Evolutionary conservation across 2,888 invertebrate species (phyloP).

Genomic region (Strigamia transsilvanica): DNA sequence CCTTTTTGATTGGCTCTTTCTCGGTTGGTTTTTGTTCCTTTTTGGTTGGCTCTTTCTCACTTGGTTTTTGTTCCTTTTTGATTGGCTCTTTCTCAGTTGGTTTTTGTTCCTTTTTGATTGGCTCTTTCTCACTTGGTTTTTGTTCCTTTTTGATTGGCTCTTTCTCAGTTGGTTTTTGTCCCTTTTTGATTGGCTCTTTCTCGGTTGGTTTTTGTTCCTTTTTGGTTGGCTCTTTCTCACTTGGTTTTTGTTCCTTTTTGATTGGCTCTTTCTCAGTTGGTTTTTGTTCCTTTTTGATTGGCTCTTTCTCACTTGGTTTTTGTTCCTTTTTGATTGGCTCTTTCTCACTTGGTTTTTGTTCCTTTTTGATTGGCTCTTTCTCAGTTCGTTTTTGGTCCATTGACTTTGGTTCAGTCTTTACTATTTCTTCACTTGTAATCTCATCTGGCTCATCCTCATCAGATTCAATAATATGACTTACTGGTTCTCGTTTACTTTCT

Average conservation of each 20-base stretch:
- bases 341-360: not conserved
- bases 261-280: too few species aligned
- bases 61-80: not conserved
- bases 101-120: not conserved
- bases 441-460: too few species aligned
- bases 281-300: not conserved
- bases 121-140: not conserved
- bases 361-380: not conserved
- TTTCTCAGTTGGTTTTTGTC: not conserved
- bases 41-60: too few species aligned
- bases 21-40: too few species aligned
- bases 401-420: too few species aligned
- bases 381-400: too few species aligned
- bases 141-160: not conserved
- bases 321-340: not conserved
- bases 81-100: not conserved
- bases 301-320: not conserved
- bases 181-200: not conserved
- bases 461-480: too few species aligned
- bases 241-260: too few species aligned
- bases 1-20: not conserved
- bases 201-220: not conserved
- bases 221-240: not conserved
- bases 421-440: too few species aligned
- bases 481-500: too few species aligned